Conservation (phyloP, 2,113 vertebrate genomes). For the Anseranas semipalmata region DNA sequence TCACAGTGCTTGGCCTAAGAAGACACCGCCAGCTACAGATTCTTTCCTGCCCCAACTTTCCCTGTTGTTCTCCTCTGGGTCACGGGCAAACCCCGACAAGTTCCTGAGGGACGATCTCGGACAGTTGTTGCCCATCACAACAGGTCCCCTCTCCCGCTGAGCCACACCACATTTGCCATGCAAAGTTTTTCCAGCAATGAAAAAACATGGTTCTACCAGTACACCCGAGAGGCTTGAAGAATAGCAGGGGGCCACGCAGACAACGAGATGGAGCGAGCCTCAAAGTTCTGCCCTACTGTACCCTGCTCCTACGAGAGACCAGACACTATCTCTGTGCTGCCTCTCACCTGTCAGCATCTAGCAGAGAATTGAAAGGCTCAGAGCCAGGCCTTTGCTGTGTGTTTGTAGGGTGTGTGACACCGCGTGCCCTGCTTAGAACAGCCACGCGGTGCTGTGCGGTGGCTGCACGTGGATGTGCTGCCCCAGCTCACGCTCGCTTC, state of each 20-base stretch:
- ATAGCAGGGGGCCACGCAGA: not conserved
- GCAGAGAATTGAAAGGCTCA: not conserved
- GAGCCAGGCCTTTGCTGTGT: not conserved
- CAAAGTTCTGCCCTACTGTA: not conserved
- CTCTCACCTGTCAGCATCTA: not conserved
- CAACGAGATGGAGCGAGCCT: not conserved
- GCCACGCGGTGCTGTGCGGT: not conserved
- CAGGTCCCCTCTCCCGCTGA: not conserved
- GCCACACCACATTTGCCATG: not conserved
- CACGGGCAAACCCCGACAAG: not conserved
- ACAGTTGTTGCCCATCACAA: not conserved
- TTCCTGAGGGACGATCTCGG: not conserved
- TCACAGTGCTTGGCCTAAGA: not conserved
- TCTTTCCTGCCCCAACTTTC: not conserved
- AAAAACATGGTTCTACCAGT: not conserved
- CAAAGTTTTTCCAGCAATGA: not conserved
- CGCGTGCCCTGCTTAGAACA: not conserved
- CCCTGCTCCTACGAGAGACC: not conserved
- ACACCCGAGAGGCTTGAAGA: not conserved
- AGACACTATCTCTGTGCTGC: not conserved
- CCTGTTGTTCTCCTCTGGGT: not conserved
- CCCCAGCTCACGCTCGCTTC: accelerated
- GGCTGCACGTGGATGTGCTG: not conserved
- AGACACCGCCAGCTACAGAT: not conserved
- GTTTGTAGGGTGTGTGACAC: not conserved